A percentile compares a stretch with the other conserved stretches of the same genome.
phyloP scores from a whole-genome alignment of 2,113 vertebrate genomes.

The Poeciliopsis occidentalis region DNA sequence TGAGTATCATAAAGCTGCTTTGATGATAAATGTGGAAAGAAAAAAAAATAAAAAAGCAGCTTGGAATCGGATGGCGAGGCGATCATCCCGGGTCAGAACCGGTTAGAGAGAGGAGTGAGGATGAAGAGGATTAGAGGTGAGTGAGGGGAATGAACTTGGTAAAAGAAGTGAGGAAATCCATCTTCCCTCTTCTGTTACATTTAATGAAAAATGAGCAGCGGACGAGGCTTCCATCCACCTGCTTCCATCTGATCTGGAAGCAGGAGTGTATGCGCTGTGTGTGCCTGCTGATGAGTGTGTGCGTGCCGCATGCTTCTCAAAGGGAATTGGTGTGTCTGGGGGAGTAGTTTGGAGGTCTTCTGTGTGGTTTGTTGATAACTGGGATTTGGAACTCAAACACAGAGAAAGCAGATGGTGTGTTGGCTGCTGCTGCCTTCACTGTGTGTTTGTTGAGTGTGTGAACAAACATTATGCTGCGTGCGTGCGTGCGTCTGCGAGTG shows the following conservation, averaged over 20 bases:
- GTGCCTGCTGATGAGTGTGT: not conserved
- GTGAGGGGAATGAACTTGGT: constrained; percentile 42
- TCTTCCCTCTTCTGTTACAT: constrained; percentile 50
- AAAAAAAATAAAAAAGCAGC: constrained; percentile 25
- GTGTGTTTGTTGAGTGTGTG: constrained; percentile 31
- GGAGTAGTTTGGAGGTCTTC: constrained; percentile 64
- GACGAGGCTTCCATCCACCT: constrained; percentile 42
- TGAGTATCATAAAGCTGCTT: constrained; percentile 60
- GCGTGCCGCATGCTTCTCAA: constrained; percentile 30
- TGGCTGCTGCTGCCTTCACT: constrained; percentile 66
- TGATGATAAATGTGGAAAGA: constrained; percentile 56
- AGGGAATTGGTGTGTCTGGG: constrained; percentile 46
- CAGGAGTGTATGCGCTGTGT: constrained; percentile 31
- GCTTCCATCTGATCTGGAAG: constrained; percentile 44
- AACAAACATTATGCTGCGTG: constrained; percentile 13
- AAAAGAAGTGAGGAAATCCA: constrained; percentile 54
- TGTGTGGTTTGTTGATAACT: constrained; percentile 81
- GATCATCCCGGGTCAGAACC: constrained; percentile 14
- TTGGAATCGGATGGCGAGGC: constrained; percentile 15
- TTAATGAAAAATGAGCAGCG: constrained; percentile 56
- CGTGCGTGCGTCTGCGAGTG: constrained; percentile 13
- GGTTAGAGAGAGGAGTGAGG: not conserved
- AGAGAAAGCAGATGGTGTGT: constrained; percentile 78
- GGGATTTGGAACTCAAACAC: constrained; percentile 79
- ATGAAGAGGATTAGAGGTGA: constrained; percentile 47